phyloP scores from a whole-genome alignment of 92 coral and sea anemone species.

The Galaxea fascicularis region DNA sequence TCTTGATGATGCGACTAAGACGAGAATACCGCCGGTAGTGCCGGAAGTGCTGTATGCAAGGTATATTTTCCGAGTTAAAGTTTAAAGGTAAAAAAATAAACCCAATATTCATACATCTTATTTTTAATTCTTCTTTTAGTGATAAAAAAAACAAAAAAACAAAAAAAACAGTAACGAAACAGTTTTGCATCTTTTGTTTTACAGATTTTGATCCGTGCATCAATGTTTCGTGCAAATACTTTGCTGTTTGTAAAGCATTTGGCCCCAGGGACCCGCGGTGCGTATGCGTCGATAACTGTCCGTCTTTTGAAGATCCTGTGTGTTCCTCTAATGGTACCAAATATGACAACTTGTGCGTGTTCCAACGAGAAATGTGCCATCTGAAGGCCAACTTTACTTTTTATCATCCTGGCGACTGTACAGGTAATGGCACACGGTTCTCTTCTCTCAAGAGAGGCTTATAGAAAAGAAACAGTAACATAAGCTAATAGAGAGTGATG shows the following conservation, averaged over 20 bases:
- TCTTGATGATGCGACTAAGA: too few relatives aligned
- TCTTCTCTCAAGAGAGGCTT: too few relatives aligned
- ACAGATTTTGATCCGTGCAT: constrained; percentile 70
- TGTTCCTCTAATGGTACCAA: constrained; percentile 76
- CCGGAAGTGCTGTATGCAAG: too few relatives aligned
- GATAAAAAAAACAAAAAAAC: too few relatives aligned
- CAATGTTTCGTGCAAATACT: constrained; percentile 60
- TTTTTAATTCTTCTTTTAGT: too few relatives aligned
- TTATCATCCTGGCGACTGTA: constrained; percentile 71
- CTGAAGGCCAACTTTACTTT: constrained; percentile 52
- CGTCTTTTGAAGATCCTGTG: constrained; percentile 71
- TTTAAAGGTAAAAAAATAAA: too few relatives aligned
- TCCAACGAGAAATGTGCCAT: constrained; percentile 70
- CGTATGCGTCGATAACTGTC: constrained; percentile 60
- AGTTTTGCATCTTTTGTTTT: not conserved
- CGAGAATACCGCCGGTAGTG: too few relatives aligned
- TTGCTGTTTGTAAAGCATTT: constrained; percentile 67
- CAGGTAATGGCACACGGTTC: constrained; percentile 34
- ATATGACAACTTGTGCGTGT: constrained; percentile 63
- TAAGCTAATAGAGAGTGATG: not conserved
- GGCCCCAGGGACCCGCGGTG: constrained; percentile 74
- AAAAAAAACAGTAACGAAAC: not conserved
- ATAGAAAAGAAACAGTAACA: not conserved
- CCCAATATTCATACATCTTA: too few relatives aligned
- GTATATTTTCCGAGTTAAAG: too few relatives aligned